Base-by-base conservation (phyloP, 92 coral and sea anemone genomes). In the Actinostola sp. region DNA sequence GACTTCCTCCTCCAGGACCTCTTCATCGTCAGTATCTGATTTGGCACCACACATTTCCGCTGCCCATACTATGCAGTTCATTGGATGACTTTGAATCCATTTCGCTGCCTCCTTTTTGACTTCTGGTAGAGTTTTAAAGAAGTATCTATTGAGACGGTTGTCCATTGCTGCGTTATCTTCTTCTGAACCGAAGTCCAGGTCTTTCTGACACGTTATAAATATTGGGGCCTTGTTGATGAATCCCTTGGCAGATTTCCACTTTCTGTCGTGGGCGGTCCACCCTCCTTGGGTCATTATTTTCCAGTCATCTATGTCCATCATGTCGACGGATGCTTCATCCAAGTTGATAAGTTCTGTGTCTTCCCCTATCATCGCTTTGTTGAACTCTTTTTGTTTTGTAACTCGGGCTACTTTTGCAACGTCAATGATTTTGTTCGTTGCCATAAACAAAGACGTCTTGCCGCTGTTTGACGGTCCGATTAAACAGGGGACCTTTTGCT, bases 51-150 rank as follows among this genome's bases (percentile, higher is more conserved):
- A 20, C 39, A 38, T 29, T 30, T 68, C 61, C 11, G 36, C 19
- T 9, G 76, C 70, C 76, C 76, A 70, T 9, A 70, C 65, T 8
- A 70, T 70, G 64, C 76, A 70, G 27, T 55, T 21, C 48, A 70
- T 53, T 8, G 76, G 43, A 27, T 70, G 63, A 49, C 12, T 34
- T 15, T 21, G 55, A 14, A 70, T 28, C 76, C 65, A 70, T 41
- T 54, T 54, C 23, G 46, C 36, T 9, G 76, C 76, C 9, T 28
- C 43, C 20, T 36, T 28, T 16, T 21, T 21, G 41, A 53, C 44
- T 17, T 16, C 0, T 39, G 63, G 63, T 2, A 66, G 62, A 19
- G 19, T 6, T 14, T 30, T 19, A 17, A 66, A 66, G 4, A n/a
- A 27, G 55, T 66, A 66, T 64, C 41, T 66, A 29, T 48, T 42